Evolutionary conservation across 2,888 invertebrate genomes (phyloP), one percentile per base, ranked within the genome.

Genomic region (Lottia gigantea): DNA sequence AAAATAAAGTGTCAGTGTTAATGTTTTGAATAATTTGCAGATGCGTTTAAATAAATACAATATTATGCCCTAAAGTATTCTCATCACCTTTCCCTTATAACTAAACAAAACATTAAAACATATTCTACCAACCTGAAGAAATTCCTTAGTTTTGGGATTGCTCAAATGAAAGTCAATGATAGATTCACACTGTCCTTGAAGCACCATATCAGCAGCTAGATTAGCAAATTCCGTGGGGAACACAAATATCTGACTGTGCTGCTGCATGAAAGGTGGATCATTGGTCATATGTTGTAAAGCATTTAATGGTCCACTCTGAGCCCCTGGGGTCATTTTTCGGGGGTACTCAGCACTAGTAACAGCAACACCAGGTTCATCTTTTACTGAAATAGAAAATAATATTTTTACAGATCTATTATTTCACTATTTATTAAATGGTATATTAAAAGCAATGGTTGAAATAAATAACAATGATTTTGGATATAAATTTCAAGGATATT

Each of bases 161-260:
- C 96, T 95, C 91, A 96, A 78, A 87, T 98, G 98, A 89, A 94
- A 98, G 46, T 95, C 94, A 81, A 97, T 95, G 81, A 98, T 97
- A 67, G 95, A 95, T 83, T 94, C 93, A 89, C 93, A 96, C 84
- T 95, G 95, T 2, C 96, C 95, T 75, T 94, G 93, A 74, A 95
- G 90, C 16, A 97, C 97, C 16, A 95, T 93, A 83, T 98, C 97
- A 0, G 97, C 97, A 7, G 96, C 97, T 87, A 95, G 94, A 89
- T 98, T 98, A 4, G 97, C 98, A 89, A 97, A 90, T 83, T 93
- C 91, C 12, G 98, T 97, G 26, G 96, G 95, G 91, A 98, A 98
- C 81, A 98, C 97, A 92, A 97, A 98, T 88, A 98, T 96, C 90
- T 97, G 97, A 90, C 95, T 97, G 90, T 97, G 97, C 90, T 98